A percentile compares a stretch with the other conserved stretches of the same genome.
Evolutionary conservation across 2,888 invertebrate genomes (phyloP).

Genomic region (Dasypogon diadema): DNA sequence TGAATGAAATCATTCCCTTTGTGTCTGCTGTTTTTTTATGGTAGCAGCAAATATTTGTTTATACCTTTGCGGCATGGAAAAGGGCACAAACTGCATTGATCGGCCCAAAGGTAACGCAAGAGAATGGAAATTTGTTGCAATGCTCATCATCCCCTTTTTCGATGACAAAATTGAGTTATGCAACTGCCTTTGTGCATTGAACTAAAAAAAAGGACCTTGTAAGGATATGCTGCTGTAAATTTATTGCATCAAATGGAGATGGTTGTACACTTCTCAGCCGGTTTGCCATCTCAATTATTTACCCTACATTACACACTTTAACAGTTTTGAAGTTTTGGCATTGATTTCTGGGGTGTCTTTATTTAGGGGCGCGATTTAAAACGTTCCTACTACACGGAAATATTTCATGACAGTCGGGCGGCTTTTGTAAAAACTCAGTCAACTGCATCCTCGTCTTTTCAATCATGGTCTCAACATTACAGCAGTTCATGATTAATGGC

Average conservation of each 20-base stretch:
- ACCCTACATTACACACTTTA: slow-evolving; percentile 47
- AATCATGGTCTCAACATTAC: slow-evolving; percentile 24
- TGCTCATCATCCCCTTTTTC: slow-evolving; percentile 24
- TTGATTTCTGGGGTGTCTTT: slow-evolving; percentile 24
- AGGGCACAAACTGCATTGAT: slow-evolving; percentile 47
- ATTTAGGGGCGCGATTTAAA: slow-evolving; percentile 32
- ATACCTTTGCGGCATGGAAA: slow-evolving; percentile 55
- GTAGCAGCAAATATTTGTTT: slow-evolving; percentile 54
- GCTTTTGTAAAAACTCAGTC: slow-evolving; percentile 20
- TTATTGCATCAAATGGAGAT: slow-evolving; percentile 37
- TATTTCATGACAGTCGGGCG: background rate
- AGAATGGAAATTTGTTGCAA: slow-evolving; percentile 46
- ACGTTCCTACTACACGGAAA: background rate
- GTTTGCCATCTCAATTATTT: slow-evolving; percentile 42
- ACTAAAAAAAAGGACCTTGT: slow-evolving; percentile 21
- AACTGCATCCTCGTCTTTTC: slow-evolving; percentile 12
- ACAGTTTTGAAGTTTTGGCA: slow-evolving; percentile 22
- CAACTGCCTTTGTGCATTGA: slow-evolving; percentile 34
- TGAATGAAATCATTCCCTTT: slow-evolving; percentile 51
- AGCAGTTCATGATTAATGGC: background rate
- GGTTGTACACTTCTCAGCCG: slow-evolving; percentile 12
- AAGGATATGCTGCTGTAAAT: slow-evolving; percentile 36
- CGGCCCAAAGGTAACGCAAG: slow-evolving; percentile 26
- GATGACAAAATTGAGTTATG: slow-evolving; percentile 40
- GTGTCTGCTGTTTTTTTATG: slow-evolving; percentile 22